A percentile compares a stretch with the other conserved stretches of the same genome.
phyloP scores from a whole-genome alignment of 2,113 vertebrate species.

The Chaetorhynchus papuensis region DNA sequence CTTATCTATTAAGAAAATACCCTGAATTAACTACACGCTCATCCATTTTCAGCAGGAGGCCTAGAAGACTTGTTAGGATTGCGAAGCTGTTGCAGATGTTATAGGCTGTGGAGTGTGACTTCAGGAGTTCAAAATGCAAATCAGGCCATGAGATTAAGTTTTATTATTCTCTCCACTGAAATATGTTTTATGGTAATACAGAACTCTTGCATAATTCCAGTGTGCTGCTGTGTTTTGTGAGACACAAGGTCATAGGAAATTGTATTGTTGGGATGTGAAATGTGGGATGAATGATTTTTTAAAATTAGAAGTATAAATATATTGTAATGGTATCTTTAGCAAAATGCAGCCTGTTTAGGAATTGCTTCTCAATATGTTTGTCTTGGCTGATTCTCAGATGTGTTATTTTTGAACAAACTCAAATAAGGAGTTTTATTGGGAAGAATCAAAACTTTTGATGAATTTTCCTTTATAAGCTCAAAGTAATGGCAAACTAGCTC shows the following conservation, averaged over 20 bases:
- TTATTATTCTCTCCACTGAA: constrained; percentile 4
- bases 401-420: not conserved
- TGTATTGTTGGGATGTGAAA: not conserved
- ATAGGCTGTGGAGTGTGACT: not conserved
- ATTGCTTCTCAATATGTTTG: not conserved
- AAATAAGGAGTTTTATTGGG: not conserved
- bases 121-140: constrained; percentile 13
- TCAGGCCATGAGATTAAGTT: not conserved
- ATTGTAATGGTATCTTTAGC: not conserved
- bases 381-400: not conserved
- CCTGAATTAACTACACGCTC: not conserved
- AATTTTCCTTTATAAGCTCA: not conserved
- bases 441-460: constrained; percentile 12
- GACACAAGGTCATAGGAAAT: constrained; percentile 6
- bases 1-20: not conserved
- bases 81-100: not conserved
- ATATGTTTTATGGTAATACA: not conserved
- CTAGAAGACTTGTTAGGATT: not conserved
- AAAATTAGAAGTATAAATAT: not conserved
- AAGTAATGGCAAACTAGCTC: not conserved
- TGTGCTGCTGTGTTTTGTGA: not conserved
- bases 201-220: constrained; percentile 33
- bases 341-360: not conserved
- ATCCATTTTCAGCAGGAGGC: constrained; percentile 11
- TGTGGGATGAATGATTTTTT: not conserved